Evolutionary conservation across 2,888 invertebrate species (phyloP).

Genomic region (Silvanus unidentatus): DNA sequence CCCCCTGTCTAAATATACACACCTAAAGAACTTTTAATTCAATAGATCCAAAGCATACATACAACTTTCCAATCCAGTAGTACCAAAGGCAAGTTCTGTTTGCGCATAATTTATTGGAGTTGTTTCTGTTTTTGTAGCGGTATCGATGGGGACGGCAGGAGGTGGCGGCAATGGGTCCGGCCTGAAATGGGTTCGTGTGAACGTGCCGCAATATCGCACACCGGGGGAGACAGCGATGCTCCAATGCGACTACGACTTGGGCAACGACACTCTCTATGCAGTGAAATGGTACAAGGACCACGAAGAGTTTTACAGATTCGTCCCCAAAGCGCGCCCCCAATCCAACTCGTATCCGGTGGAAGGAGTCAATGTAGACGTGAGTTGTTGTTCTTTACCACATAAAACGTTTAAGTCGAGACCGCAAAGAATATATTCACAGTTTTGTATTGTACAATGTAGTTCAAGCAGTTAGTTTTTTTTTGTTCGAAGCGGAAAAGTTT

Average conservation of each 20-base stretch:
- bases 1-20: too few species aligned
- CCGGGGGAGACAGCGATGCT: conserved; percentile 44
- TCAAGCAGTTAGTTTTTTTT: too few species aligned
- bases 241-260: conserved; percentile 45
- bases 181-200: conserved; percentile 44
- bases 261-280: conserved; percentile 63
- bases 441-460: too few species aligned
- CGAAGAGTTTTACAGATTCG: conserved; percentile 75
- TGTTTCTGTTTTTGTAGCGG: conserved; percentile 1
- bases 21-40: background rate
- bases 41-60: background rate
- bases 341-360: conserved; percentile 66
- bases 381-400: conserved; percentile 34
- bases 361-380: conserved; percentile 64
- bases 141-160: background rate
- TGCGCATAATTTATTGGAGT: conserved; percentile 1
- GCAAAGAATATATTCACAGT: background rate
- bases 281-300: conserved; percentile 83
- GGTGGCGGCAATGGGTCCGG: conserved; percentile 12
- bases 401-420: background rate
- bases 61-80: background rate
- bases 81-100: background rate
- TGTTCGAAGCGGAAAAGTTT: too few species aligned
- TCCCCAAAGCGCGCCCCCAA: conserved; percentile 66
- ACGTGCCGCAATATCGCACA: conserved; percentile 43